Evolutionary conservation across 1,140 invertebrate species (phyloP), one percentile per base, ranked within the genome.

Genomic region (Lasaia peninsularis): DNA sequence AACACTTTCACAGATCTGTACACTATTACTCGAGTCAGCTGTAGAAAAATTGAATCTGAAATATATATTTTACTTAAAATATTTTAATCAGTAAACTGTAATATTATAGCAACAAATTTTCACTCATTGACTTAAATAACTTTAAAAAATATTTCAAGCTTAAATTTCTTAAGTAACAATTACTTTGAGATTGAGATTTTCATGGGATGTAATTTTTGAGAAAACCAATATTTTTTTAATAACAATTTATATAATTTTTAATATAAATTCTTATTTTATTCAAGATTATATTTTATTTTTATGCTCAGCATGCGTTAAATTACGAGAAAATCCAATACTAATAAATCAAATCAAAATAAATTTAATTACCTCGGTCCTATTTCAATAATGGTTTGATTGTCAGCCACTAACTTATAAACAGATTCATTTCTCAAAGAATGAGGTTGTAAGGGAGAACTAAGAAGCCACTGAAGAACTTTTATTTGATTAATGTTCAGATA

Each of bases 1-100:
- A 51, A 98, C 91, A 61, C 96, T 95, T 63, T 94, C 91, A 81
- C 96, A 98, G 65, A 99, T 98, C 24, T 97, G 97, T 2, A 98
- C 95, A 51, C 96, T 96, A 89, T 99, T 99, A 62, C 96, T 98
- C 1, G 97, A 98, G 75, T 97, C 97, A 0, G 97, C 93, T 34
- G 97, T 98, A 8, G 96, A 98, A 83, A 98, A 98, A 86, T 97
- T 98, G 59, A 98, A 92, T 76, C 96, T 96, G 78, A 84, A 90
- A 80, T 67, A 59, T 69, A 50, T 20, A 20, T 33, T 32, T 9
- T n/a, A n/a, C n/a, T n/a, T n/a, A n/a, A n/a, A n/a, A n/a, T n/a
- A n/a, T n/a, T n/a, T n/a, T n/a, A n/a, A n/a, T n/a, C n/a, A n/a
- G n/a, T n/a, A n/a, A n/a, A n/a, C n/a, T n/a, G n/a, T n/a, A n/a